Conservation (phyloP, 2,888 invertebrate species). For the Rhagophthalmus giganteus region DNA sequence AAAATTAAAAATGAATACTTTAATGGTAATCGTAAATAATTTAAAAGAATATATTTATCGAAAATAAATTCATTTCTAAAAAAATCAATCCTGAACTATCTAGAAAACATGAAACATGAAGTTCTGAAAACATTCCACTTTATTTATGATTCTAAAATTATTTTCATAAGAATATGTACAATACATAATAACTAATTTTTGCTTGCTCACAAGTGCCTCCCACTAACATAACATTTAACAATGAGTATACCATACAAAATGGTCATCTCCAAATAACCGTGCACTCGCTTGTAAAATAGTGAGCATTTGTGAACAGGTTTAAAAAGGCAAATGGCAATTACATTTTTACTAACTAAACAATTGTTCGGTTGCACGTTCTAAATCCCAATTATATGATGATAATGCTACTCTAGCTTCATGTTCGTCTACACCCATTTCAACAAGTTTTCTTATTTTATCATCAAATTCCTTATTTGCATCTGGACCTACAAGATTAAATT, state of each 20-base stretch:
- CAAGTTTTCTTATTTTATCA: conserved; percentile 82
- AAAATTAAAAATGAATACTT: neutral
- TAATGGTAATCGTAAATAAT: neutral
- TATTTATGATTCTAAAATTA: conserved; percentile 14
- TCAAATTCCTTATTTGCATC: conserved; percentile 78
- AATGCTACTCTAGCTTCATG: conserved; percentile 87
- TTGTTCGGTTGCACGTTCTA: conserved; percentile 89
- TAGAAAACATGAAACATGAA: conserved; percentile 3
- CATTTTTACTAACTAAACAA: conserved; percentile 71
- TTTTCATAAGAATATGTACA: conserved; percentile 15
- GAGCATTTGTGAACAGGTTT: conserved; percentile 13
- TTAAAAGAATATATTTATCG: neutral
- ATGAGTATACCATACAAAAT: conserved; percentile 3
- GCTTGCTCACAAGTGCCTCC: conserved; percentile 13
- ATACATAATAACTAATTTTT: conserved; percentile 14
- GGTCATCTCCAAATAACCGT: conserved; percentile 2
- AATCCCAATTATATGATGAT: conserved; percentile 90
- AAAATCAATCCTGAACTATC: too few species aligned
- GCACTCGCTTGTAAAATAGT: conserved; percentile 8
- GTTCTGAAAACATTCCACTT: conserved; percentile 15
- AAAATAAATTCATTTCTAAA: neutral
- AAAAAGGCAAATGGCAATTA: conserved; percentile 14
- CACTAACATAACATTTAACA: conserved; percentile 5
- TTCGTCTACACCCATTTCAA: conserved; percentile 94
- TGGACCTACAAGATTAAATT: conserved; percentile 61